Conservation (phyloP, 2,113 vertebrate species). For the Amblyornis subalaris region DNA sequence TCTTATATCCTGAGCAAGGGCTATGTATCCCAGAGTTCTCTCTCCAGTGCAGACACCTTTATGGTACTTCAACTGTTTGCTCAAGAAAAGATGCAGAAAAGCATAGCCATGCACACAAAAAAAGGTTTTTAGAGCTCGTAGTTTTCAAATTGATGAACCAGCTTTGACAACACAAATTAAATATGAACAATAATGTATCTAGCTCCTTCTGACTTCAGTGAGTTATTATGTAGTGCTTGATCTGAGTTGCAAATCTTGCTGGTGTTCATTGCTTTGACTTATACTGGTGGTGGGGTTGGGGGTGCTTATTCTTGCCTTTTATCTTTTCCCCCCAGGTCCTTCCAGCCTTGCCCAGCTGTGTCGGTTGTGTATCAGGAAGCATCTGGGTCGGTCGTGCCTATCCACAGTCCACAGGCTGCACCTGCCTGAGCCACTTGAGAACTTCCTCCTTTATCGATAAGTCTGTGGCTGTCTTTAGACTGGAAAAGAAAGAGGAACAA, state of each 20-base stretch:
- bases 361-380: conserved; percentile 79
- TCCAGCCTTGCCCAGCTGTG: conserved; percentile 82
- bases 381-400: conserved; percentile 77
- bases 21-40: neutral
- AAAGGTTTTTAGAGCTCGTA: neutral
- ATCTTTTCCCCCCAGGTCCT: conserved; percentile 69
- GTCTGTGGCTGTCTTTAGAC: neutral
- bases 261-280: neutral
- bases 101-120: neutral
- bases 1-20: neutral
- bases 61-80: neutral
- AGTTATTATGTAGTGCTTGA: neutral
- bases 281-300: fast-evolving
- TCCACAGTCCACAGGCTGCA: conserved; percentile 69
- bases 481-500: neutral
- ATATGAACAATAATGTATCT: neutral
- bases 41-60: neutral
- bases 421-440: conserved; percentile 80
- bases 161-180: neutral
- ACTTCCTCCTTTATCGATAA: conserved; percentile 84
- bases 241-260: neutral
- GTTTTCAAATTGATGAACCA: neutral
- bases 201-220: neutral
- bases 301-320: neutral
- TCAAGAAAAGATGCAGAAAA: neutral